Evolutionary conservation across 1,140 invertebrate genomes (phyloP).

Genomic region (Aphis gossypii): DNA sequence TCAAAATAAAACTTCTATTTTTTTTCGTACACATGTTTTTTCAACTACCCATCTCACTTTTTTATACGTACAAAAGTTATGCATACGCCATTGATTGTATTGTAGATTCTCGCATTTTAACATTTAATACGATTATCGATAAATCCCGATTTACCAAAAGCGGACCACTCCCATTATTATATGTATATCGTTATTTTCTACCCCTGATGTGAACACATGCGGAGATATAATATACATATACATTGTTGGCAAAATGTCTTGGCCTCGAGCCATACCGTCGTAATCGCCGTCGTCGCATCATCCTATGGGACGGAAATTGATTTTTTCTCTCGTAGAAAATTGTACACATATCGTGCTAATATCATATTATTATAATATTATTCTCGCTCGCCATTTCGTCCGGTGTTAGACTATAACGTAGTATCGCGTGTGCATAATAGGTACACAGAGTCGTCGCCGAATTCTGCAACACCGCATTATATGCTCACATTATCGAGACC

Average conservation of each 20-base stretch:
- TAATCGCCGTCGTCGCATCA: background rate
- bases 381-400: background rate
- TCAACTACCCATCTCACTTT: too few species aligned
- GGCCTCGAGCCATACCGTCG: slow-evolving; percentile 21
- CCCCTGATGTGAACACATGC: background rate
- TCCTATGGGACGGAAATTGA: background rate
- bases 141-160: background rate
- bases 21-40: background rate
- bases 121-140: background rate
- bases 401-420: background rate
- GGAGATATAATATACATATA: background rate
- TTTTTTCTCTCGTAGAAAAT: background rate
- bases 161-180: background rate
- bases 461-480: background rate
- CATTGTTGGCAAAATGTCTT: slow-evolving; percentile 29
- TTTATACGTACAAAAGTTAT: background rate
- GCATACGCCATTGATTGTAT: background rate
- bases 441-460: background rate
- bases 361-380: background rate
- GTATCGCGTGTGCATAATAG: background rate
- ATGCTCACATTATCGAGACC: background rate
- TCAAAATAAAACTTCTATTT: background rate
- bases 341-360: background rate
- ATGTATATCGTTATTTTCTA: background rate
- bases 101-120: background rate